Evolutionary conservation across 1,140 invertebrate species (phyloP), one percentile per base, ranked within the genome.

Genomic region (Lucilia cuprina): DNA sequence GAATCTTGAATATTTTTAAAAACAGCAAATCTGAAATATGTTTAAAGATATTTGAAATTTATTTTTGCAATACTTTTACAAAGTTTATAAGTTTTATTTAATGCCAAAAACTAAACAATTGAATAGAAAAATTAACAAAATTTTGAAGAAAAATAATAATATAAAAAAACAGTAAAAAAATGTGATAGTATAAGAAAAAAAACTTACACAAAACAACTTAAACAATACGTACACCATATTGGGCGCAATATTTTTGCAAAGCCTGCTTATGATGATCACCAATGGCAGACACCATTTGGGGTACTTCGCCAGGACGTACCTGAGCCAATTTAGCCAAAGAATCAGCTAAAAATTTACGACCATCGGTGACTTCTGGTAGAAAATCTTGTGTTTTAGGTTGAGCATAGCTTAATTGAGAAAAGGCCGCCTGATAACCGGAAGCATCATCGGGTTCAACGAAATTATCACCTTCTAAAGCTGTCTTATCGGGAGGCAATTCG

Each of bases 361-460:
- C 92, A 91, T 97, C 95, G 0, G 92, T 87, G 25, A 96, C 89
- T 83, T 92, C 93, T 90, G 88, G 87, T 83, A 93, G 93, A 21
- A 95, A 95, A 92, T 99, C 97, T 84, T 93, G 92, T 85, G 94
- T 93, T 41, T 93, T 92, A 90, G 94, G 95, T 77, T 94, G 95
- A 0, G 97, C 97, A 93, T 96, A 98, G 14, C 95, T 93, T 0
- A 99, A 92, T 90, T 98, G 96, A 14, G 96, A 96, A 90, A 97
- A 99, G 74, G 96, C 94, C 21, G 96, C 95, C 92, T 98, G 97
- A 91, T 98, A 99, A 25, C 96, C 96, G 83, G 95, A 93, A 82
- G 94, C 93, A 89, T 98, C 97, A 75, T 98, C 97, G 50, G 96
- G 94, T 88, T 98, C 97, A 60, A 96, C 93, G 88, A 97, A 96